phyloP scores from a whole-genome alignment of 2,888 invertebrate genomes.

The Meghimatium bilineatum region DNA sequence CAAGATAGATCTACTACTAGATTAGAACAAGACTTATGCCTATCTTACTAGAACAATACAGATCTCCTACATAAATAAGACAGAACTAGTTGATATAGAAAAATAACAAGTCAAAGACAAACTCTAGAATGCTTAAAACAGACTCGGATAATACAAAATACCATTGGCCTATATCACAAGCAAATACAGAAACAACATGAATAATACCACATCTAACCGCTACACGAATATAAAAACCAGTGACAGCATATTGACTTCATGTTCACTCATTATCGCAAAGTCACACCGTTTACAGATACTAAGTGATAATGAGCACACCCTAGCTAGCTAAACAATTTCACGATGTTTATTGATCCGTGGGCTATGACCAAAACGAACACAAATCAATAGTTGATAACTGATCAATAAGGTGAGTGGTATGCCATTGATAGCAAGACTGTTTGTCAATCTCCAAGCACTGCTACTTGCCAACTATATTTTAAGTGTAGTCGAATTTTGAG shows the following conservation, averaged over 20 bases:
- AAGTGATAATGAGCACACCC: neutral
- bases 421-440: neutral
- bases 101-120: no score
- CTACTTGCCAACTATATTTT: no score
- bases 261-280: neutral
- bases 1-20: no score
- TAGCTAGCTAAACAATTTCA: neutral
- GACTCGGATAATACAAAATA: no score
- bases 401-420: conserved; percentile 6
- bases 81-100: no score
- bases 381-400: conserved; percentile 32
- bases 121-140: no score
- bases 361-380: neutral
- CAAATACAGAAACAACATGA: no score
- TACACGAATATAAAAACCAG: neutral
- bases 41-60: no score
- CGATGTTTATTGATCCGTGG: conserved; percentile 10
- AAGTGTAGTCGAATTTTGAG: no score
- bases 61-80: no score
- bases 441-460: neutral
- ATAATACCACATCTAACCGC: neutral
- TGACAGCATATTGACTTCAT: neutral
- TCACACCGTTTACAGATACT: neutral
- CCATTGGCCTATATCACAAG: no score
- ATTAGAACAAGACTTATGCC: no score